Evolutionary conservation across 2,113 vertebrate genomes (phyloP), one percentile per base, ranked within the genome.

Genomic region (Corythornis madagascariensis): DNA sequence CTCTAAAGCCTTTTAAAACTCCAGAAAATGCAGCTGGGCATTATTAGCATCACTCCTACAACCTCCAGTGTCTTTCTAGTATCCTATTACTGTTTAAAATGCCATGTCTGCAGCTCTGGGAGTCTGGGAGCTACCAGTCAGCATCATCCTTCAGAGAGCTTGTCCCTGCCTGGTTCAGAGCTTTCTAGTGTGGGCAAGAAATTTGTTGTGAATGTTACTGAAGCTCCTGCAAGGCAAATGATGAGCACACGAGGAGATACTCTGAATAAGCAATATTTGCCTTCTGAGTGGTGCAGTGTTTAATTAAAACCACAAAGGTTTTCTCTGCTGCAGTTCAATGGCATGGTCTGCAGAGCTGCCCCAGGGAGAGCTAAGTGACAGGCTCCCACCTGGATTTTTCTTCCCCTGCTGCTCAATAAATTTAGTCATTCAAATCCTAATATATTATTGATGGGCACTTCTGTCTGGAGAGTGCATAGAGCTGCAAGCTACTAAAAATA

Each of bases 321-420:
- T 57, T 33, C 48, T 47, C 50, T 2, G 1, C 53, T n/a, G 43
- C 65, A 53, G 22, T 83, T 69, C 60, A 88, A 52, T 8, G 7
- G 19, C 24, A 42, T 0, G 0, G 42, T 26, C 31, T 3, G 2
- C 2, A 0, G 73, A 80, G 42, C 40, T 60, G 33, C 64, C 38
- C 25, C 53, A 48, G 31, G n/a, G 76, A 89, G 48, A 50, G 56
- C 4, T 0, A 80, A 81, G 16, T 28, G 48, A 64, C 10, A 43
- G 43, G 33, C 76, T 26, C n/a, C 31, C 28, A 31, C 0, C 0
- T 7, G 47, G 57, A 56, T 84, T 80, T 50, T 85, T 72, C 35
- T 60, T 55, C 7, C 24, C 6, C 43, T 16, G 13, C n/a, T 88
- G 50, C 45, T 94, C 66, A 55, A 45, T 3, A 57, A 66, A 76